These are phyloP conservation scores for Synchiropus splendidus DNA, from an alignment of 2,113 vertebrate species.

Conservation along the genomic window DNA sequence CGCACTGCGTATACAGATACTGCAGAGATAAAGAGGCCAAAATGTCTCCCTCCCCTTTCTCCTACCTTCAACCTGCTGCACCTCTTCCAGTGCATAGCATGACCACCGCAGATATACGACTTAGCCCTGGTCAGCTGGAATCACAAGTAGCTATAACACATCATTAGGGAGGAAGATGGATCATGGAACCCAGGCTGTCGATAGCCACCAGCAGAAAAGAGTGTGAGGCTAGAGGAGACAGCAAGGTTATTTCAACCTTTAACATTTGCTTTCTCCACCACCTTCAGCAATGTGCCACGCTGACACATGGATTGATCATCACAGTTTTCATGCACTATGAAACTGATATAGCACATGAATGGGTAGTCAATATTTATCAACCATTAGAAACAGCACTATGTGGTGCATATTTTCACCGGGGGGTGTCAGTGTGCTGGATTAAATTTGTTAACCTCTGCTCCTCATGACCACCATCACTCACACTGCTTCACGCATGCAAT, in stretches of 20 bases:
- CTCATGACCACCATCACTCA: slow-evolving; percentile 8
- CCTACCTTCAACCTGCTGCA: no score
- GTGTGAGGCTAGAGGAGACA: slow-evolving; percentile 5
- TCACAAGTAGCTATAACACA: slow-evolving; percentile 26
- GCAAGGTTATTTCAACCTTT: slow-evolving; percentile 9
- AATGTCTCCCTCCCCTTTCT: neutral
- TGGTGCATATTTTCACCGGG: slow-evolving; percentile 26
- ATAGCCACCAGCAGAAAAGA: neutral
- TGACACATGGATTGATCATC: slow-evolving; percentile 19
- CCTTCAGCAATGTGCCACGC: slow-evolving; percentile 2
- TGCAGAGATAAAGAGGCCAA: slow-evolving; percentile 7
- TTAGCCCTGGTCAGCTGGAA: slow-evolving; percentile 37
- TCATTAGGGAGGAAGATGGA: slow-evolving; percentile 34
- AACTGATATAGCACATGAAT: slow-evolving; percentile 12
- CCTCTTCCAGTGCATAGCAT: no score
- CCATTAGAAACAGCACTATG: slow-evolving; percentile 30
- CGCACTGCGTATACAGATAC: no score
- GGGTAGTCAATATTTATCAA: slow-evolving; percentile 36
- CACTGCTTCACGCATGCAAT: slow-evolving; percentile 9
- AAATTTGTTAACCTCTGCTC: slow-evolving; percentile 27
- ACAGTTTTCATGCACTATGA: slow-evolving; percentile 21
- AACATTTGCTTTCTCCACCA: slow-evolving; percentile 1
- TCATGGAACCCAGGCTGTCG: slow-evolving; percentile 9
- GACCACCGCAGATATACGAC: slow-evolving; percentile 19
- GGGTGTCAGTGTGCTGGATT: slow-evolving; percentile 20